Percentiles rank a stretch among this genome's conserved stretches.
Evolutionary conservation across 2,113 vertebrate species (phyloP).

Genomic region (Alaudala cheleensis): DNA sequence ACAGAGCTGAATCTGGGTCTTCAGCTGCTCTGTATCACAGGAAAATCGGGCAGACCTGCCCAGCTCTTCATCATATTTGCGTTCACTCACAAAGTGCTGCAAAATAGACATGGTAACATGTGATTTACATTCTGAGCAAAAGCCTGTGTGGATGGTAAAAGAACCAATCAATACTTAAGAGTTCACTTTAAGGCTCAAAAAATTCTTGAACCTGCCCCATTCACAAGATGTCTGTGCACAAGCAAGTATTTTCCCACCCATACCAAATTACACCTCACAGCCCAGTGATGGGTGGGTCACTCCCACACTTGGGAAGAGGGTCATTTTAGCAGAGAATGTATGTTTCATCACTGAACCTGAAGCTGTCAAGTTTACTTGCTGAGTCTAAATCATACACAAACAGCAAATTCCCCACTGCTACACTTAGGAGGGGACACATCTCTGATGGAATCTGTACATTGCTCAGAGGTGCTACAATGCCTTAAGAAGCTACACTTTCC

Average conservation of each 20-base stretch:
- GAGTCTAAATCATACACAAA: not conserved
- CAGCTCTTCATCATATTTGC: constrained; percentile 83
- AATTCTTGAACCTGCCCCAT: not conserved
- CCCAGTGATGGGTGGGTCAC: not conserved
- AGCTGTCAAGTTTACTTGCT: not conserved
- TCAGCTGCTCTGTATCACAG: constrained; percentile 78
- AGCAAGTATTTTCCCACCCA: not conserved
- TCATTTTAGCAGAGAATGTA: not conserved
- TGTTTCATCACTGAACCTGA: not conserved
- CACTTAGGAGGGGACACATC: not conserved
- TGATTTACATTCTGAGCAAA: not conserved
- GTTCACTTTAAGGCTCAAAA: not conserved
- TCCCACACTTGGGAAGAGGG: not conserved
- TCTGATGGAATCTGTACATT: not conserved
- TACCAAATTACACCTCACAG: not conserved
- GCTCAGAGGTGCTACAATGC: not conserved
- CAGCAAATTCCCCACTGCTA: not conserved
- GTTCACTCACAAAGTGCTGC: constrained; percentile 84
- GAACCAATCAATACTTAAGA: not conserved
- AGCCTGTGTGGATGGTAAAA: not conserved
- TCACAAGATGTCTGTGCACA: not conserved
- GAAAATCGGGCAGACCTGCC: constrained; percentile 80
- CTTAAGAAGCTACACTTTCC: not conserved
- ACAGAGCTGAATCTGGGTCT: constrained; percentile 77
- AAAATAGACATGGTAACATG: not conserved